Evolutionary conservation across 2,113 vertebrate species (phyloP).

Genomic region (Pandion haliaetus): DNA sequence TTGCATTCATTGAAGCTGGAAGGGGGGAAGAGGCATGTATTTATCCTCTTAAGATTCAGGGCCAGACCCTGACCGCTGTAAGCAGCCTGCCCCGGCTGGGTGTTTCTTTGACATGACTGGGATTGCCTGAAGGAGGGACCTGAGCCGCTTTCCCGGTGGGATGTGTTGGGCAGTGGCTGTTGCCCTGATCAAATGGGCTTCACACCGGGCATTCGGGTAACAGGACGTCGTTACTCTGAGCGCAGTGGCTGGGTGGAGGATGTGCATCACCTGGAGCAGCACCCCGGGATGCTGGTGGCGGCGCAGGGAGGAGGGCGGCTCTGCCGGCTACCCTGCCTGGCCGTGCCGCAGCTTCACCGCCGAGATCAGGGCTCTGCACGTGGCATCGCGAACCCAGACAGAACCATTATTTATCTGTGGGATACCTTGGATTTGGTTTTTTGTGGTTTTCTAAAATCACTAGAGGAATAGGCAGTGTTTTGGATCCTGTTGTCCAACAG

Average conservation of each 20-base stretch:
- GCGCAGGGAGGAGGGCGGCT: background rate
- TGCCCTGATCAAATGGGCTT: background rate
- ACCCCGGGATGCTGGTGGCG: background rate
- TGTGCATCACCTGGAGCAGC: background rate
- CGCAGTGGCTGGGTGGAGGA: background rate
- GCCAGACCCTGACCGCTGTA: background rate
- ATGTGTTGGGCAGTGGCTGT: background rate
- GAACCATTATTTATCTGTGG: background rate
- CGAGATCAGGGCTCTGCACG: background rate
- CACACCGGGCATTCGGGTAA: rapidly evolving
- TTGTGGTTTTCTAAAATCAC: background rate
- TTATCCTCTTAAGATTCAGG: background rate
- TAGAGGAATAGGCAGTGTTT: background rate
- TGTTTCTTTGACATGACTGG: background rate
- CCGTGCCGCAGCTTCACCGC: background rate
- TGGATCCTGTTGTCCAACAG: background rate
- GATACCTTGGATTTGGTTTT: background rate
- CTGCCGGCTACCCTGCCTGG: background rate
- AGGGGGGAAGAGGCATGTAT: background rate
- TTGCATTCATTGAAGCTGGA: background rate
- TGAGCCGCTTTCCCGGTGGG: background rate
- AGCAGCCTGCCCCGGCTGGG: background rate
- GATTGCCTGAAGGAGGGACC: background rate
- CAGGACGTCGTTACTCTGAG: background rate
- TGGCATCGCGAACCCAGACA: background rate